phyloP scores from a whole-genome alignment of 2,113 vertebrate species.

The Porphyrio hochstetteri region DNA sequence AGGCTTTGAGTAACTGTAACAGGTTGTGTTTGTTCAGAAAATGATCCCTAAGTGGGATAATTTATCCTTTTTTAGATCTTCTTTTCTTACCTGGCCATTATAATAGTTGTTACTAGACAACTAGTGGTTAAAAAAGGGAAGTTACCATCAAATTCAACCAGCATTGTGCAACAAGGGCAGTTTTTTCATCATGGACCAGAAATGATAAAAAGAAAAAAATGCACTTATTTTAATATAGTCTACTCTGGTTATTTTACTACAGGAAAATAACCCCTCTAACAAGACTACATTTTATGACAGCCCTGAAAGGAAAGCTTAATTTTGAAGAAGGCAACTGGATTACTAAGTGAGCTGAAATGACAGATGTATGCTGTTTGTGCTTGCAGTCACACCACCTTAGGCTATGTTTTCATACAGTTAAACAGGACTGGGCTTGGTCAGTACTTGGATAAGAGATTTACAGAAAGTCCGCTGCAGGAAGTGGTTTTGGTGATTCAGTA shows the following conservation, averaged over 20 bases:
- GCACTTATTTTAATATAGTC: background rate
- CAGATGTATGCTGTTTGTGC: constrained; percentile 44
- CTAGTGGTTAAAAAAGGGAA: background rate
- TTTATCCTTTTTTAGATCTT: background rate
- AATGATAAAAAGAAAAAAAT: background rate
- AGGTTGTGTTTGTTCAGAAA: background rate
- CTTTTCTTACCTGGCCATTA: background rate
- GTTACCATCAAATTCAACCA: background rate
- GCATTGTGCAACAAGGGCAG: background rate
- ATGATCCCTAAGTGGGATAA: background rate
- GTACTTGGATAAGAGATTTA: constrained; percentile 44
- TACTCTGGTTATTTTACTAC: background rate
- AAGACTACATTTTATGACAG: background rate
- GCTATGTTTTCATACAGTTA: constrained; percentile 48
- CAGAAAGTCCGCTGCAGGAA: constrained; percentile 48
- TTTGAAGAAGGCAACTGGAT: background rate
- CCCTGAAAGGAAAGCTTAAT: background rate
- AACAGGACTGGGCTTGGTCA: constrained; percentile 58
- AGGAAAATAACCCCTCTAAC: background rate
- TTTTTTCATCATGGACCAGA: background rate
- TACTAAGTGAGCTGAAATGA: background rate
- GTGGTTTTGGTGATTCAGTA: constrained; percentile 63
- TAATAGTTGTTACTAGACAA: background rate
- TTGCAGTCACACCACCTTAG: constrained; percentile 43
- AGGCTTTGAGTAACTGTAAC: background rate